Evolutionary conservation across 2,888 invertebrate species (phyloP).

Genomic region (Drymonia ruficornis): DNA sequence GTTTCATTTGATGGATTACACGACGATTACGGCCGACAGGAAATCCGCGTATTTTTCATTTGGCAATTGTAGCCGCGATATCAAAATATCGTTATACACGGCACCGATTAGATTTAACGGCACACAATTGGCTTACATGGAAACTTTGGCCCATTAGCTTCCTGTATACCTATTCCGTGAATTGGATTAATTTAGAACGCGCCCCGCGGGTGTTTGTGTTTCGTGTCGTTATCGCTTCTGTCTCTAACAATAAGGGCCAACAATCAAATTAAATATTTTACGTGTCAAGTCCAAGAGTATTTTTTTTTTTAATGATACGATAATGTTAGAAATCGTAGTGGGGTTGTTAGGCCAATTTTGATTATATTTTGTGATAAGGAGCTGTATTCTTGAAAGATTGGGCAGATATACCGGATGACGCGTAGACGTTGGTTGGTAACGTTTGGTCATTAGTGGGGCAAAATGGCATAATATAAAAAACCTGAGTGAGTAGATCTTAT

Average conservation of each 20-base stretch:
- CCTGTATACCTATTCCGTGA: slow-evolving; percentile 60
- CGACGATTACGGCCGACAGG: slow-evolving; percentile 74
- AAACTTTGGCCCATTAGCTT: slow-evolving; percentile 71
- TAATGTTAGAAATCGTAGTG: too few relatives aligned
- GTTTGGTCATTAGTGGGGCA: too few relatives aligned
- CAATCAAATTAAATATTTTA: slow-evolving; percentile 59
- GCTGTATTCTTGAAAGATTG: too few relatives aligned
- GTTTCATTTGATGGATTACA: slow-evolving; percentile 80
- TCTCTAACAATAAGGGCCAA: slow-evolving; percentile 60
- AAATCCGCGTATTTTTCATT: slow-evolving; percentile 82
- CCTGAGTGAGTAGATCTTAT: too few relatives aligned
- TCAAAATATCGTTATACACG: slow-evolving; percentile 77
- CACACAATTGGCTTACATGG: slow-evolving; percentile 79
- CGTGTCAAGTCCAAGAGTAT: too few relatives aligned
- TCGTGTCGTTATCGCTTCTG: slow-evolving; percentile 62
- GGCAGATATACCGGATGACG: too few relatives aligned
- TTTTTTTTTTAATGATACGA: too few relatives aligned
- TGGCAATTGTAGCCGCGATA: slow-evolving; percentile 72
- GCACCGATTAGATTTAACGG: slow-evolving; percentile 79
- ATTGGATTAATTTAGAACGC: slow-evolving; percentile 71
- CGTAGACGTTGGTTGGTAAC: too few relatives aligned
- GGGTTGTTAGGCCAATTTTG: too few relatives aligned
- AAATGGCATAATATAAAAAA: too few relatives aligned
- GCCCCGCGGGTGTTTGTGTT: slow-evolving; percentile 61
- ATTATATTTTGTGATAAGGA: too few relatives aligned